A percentile compares a stretch with the other conserved stretches of the same genome.
Evolutionary conservation across 2,113 vertebrate species (phyloP).

Genomic region (Dasypus novemcinctus): DNA sequence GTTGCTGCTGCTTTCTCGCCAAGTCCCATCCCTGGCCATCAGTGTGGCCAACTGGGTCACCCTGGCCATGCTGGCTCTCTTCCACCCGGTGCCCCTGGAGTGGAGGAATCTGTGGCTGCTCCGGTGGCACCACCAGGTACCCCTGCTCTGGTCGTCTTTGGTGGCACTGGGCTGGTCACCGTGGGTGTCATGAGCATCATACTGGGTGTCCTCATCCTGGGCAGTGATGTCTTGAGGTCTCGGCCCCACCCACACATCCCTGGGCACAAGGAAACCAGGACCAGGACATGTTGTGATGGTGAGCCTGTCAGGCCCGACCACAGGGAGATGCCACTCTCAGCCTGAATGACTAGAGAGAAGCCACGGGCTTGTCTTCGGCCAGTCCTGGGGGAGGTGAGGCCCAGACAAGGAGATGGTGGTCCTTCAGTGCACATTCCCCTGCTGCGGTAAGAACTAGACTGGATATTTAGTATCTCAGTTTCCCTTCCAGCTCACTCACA

Average conservation of each 20-base stretch:
- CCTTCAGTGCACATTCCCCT: neutral
- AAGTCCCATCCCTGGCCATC: slow-evolving; percentile 82
- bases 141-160: slow-evolving; percentile 86
- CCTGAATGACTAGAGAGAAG: neutral
- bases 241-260: neutral
- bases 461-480: slow-evolving; percentile 3
- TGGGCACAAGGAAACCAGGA: neutral
- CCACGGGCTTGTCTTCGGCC: neutral
- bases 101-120: slow-evolving; percentile 96
- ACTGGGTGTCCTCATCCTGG: slow-evolving; percentile 88
- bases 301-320: neutral
- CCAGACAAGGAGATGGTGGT: neutral
- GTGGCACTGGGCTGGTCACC: slow-evolving; percentile 90
- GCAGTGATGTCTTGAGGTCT: slow-evolving; percentile 88
- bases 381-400: neutral
- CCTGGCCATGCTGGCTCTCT: slow-evolving; percentile 92
- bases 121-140: slow-evolving; percentile 85
- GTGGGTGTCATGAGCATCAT: slow-evolving; percentile 91
- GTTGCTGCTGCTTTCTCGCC: slow-evolving; percentile 89
- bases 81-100: slow-evolving; percentile 92
- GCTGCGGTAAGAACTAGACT: neutral
- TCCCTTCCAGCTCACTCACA: neutral
- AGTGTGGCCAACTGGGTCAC: slow-evolving; percentile 91
- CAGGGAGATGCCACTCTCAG: neutral
- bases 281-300: rapidly evolving